These are phyloP conservation scores for Pammene aurita DNA, from an alignment of 2,888 invertebrate species.

Conservation along the genomic window DNA sequence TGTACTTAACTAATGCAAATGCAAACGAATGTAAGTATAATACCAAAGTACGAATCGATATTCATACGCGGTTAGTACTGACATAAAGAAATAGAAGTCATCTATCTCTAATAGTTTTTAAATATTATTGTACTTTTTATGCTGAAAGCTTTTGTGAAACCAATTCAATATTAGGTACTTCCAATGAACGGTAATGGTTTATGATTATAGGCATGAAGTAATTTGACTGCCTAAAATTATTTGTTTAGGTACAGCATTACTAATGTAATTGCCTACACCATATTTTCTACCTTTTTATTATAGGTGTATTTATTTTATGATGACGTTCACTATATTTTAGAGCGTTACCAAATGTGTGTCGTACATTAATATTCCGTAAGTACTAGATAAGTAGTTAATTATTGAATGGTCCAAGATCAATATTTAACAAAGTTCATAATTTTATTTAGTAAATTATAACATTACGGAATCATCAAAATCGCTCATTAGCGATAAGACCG, in stretches of 20 bases:
- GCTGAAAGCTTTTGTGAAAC: constrained; percentile 1
- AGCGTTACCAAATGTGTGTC: too few species aligned
- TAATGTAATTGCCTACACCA: neutral
- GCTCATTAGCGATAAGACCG: too few species aligned
- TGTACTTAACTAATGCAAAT: constrained; percentile 1
- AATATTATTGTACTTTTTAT: constrained; percentile 3
- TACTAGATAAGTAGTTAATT: too few species aligned
- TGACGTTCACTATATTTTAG: too few species aligned
- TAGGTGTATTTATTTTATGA: too few species aligned
- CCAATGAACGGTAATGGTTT: neutral
- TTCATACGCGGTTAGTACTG: neutral
- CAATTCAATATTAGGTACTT: neutral
- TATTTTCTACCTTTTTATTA: too few species aligned
- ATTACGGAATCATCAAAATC: too few species aligned
- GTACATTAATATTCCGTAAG: too few species aligned
- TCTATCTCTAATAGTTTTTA: constrained; percentile 12
- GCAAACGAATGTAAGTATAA: neutral
- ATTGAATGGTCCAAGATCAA: too few species aligned
- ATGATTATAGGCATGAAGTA: neutral
- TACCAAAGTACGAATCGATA: constrained; percentile 11
- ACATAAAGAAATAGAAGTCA: constrained; percentile 22
- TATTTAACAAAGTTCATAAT: too few species aligned
- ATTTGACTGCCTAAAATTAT: neutral
- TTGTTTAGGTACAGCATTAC: neutral
- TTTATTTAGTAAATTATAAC: too few species aligned